Base-by-base conservation (phyloP, 2,888 invertebrate species). In the Troides oblongomaculatus region DNA sequence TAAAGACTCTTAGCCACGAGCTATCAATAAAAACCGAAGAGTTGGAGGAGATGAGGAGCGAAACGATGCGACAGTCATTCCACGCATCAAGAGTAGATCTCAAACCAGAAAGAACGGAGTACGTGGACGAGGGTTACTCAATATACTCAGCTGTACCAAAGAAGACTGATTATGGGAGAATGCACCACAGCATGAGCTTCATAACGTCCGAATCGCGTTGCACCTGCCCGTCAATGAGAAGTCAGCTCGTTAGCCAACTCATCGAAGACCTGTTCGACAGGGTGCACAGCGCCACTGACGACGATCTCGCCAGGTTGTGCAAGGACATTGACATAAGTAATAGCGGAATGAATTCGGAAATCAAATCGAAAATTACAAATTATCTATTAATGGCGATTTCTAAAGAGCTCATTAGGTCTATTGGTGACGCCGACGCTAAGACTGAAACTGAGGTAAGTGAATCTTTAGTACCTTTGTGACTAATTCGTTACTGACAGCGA, bases 1-100 rank as follows among this genome's bases (percentile, higher is more conserved):
- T 94, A 23, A 93, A 93, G 69, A 93, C 93, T 5, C 83, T 95
- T 56, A 93, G 93, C 73, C 94, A 94, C 78, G 95, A 95, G 76
- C 82, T 95, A 62, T 92, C 93, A 2, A 91, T 89, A 61, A 93
- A 93, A 79, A 93, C 93, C 53, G 93, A 93, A 69, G 93, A 93
- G 76, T 77, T 93, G 53, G 93, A 93, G 71, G 91, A 91, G 74
- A 74, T 93, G 74, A 84, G 91, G 66, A 90, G 90, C 66, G 90
- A 90, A 75, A 87, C 89, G 2, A 88, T 89, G 85, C 80, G 89
- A 72, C 89, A 92, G 70, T 87, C 88, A 10, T 89, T 88, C 72
- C 92, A 88, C 75, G 88, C 91, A 58, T 89, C 92, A 12, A 81
- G 91, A 39, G 84, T 91, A 56, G 92, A 93, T 65, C 72, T 92